Evolutionary conservation across 2,113 vertebrate genomes (phyloP).

Genomic region (Corythornis cristatus): DNA sequence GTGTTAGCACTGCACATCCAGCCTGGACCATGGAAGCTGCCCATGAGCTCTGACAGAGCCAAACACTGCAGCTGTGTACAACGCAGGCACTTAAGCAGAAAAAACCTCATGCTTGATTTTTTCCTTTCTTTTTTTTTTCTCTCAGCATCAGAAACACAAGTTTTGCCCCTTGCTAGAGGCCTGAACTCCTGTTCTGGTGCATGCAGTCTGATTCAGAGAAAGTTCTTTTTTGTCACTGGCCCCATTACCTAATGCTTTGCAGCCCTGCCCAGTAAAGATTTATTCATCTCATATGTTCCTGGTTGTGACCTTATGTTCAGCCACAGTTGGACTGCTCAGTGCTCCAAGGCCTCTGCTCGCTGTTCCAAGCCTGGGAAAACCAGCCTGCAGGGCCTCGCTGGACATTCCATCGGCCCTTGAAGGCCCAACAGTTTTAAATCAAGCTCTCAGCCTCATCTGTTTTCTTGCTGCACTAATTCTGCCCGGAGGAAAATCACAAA

Average conservation of each 20-base stretch:
- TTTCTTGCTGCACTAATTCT: background rate
- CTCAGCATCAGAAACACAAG: background rate
- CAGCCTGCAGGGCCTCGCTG: background rate
- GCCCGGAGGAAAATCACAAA: background rate
- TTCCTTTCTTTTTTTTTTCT: background rate
- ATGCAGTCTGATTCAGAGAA: constrained; percentile 17
- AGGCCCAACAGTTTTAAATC: background rate
- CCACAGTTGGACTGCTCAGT: background rate
- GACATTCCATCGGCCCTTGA: background rate
- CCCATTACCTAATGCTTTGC: constrained; percentile 66
- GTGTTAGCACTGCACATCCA: background rate
- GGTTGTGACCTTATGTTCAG: constrained; percentile 58
- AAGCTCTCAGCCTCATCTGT: background rate
- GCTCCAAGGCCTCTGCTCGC: background rate
- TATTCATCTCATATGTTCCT: constrained; percentile 56
- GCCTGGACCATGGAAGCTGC: background rate
- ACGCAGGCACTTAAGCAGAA: background rate
- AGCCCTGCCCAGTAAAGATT: constrained; percentile 51
- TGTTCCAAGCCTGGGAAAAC: constrained; percentile 36
- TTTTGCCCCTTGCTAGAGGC: background rate
- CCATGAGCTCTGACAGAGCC: background rate
- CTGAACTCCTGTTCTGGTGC: background rate
- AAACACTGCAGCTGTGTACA: background rate
- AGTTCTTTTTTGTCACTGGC: constrained; percentile 22
- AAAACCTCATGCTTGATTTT: background rate